phyloP scores from a whole-genome alignment of 2,888 invertebrate species.

The Eugnorisma glareosa region DNA sequence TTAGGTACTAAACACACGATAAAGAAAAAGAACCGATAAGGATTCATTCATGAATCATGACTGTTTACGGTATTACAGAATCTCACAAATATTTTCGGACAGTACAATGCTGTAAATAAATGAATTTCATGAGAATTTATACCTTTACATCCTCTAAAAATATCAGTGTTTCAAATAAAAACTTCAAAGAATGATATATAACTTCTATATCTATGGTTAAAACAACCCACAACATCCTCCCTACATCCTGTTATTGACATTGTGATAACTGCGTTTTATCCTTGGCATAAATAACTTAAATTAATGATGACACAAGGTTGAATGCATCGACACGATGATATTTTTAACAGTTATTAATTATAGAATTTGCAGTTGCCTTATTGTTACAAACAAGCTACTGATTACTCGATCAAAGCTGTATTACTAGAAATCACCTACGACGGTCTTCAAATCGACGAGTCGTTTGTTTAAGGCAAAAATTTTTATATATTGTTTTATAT shows the following conservation, averaged over 20 bases:
- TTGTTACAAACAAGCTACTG: too few species aligned
- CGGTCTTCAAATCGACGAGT: neutral
- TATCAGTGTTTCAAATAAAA: neutral
- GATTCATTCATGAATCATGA: neutral
- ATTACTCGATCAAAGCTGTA: neutral
- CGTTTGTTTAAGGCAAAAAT: neutral
- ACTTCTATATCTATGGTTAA: conserved; percentile 3
- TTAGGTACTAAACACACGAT: too few species aligned
- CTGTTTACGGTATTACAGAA: neutral
- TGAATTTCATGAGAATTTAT: neutral
- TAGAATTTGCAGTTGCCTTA: neutral
- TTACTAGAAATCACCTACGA: neutral
- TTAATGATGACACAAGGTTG: neutral
- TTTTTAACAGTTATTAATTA: neutral
- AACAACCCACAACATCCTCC: conserved; percentile 48
- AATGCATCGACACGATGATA: neutral
- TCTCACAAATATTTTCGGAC: neutral
- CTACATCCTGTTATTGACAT: conserved; percentile 59
- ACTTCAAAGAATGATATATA: neutral
- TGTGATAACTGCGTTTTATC: conserved; percentile 38
- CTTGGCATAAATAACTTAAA: conserved; percentile 35
- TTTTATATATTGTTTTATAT: too few species aligned
- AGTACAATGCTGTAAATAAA: neutral
- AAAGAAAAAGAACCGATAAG: neutral
- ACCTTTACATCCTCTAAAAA: neutral